Base-by-base conservation (phyloP, 2,113 vertebrate species). In the Hyaena hyaena region DNA sequence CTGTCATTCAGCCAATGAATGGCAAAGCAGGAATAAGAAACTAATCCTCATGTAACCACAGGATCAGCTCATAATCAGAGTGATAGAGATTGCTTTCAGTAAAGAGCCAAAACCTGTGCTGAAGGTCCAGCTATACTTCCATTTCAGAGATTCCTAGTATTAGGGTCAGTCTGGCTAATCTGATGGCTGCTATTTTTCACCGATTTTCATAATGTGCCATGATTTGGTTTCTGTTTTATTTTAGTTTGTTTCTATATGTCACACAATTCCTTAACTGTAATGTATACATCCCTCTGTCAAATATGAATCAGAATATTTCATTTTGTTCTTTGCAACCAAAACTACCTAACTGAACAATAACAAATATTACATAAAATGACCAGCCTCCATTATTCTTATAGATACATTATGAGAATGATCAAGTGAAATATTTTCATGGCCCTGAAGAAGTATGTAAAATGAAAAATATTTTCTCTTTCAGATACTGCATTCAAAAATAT, bases 241-340 rank as follows among this genome's bases (percentile, higher is more conserved):
- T 92, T 92, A 31, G 63, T 95, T 74, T 94, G 9, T 14, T 82
- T 97, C 73, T 79, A 48, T 45, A 50, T 83, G 48, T 86, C 24
- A 95, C 10, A 61, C 77, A 92, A 58, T n/a, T 17, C 23, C n/a
- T 95, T 82, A 90, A 39, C 26, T 31, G 24, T 77, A 69, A 76
- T 65, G 5, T 48, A 26, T 4, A 77, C 3, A 35, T 1, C 3
- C 5, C 33, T 45, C 63, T 28, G 17, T 92, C 83, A 69, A 69
- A 31, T 4, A 11, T 65, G n/a, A 65, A n/a, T 69, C 48, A 81
- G n/a, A 66, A 2, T 89, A 3, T 43, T 95, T 88, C 17, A 15
- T 80, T 80, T 66, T 76, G 19, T 66, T 68, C 33, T 68, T 19
- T 84, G n/a, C 15, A 85, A 86, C 4, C 35, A 17, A 84, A 86